A percentile compares a stretch with the other conserved stretches of the same genome.
phyloP scores from a whole-genome alignment of 92 coral and sea anemone species.

The Umimayanthus kanabou region DNA sequence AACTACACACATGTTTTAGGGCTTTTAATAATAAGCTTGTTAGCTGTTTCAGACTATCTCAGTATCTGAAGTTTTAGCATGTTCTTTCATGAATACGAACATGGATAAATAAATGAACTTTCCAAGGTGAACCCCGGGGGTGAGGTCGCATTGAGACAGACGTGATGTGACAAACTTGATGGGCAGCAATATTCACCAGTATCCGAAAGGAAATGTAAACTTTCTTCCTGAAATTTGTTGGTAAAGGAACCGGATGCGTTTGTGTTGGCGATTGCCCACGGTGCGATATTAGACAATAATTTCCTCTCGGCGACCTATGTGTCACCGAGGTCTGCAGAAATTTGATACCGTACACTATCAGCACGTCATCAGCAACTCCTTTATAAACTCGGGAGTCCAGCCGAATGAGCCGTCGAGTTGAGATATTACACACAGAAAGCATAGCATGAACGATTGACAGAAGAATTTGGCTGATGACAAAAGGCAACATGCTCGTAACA shows the following conservation, averaged over 20 bases:
- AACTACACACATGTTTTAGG: no score
- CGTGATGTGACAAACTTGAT: neutral
- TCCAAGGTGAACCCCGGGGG: neutral
- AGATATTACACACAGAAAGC: neutral
- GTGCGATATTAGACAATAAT: neutral
- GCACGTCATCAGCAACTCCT: neutral
- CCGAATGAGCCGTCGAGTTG: neutral
- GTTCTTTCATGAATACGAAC: neutral
- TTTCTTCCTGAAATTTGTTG: neutral
- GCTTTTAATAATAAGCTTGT: neutral
- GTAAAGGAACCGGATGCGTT: neutral
- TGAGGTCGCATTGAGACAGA: neutral
- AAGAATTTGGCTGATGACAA: neutral
- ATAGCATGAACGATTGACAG: no score
- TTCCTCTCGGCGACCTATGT: neutral
- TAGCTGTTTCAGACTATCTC: neutral
- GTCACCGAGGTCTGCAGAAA: slow-evolving; percentile 1
- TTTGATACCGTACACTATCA: neutral
- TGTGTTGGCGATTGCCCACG: neutral
- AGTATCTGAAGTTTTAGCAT: neutral
- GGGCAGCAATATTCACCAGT: neutral
- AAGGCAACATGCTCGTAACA: neutral
- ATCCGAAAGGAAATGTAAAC: neutral
- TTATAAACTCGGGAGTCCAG: neutral
- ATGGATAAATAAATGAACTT: neutral